phyloP scores from a whole-genome alignment of 2,888 invertebrate species.

The Phortica okadai region DNA sequence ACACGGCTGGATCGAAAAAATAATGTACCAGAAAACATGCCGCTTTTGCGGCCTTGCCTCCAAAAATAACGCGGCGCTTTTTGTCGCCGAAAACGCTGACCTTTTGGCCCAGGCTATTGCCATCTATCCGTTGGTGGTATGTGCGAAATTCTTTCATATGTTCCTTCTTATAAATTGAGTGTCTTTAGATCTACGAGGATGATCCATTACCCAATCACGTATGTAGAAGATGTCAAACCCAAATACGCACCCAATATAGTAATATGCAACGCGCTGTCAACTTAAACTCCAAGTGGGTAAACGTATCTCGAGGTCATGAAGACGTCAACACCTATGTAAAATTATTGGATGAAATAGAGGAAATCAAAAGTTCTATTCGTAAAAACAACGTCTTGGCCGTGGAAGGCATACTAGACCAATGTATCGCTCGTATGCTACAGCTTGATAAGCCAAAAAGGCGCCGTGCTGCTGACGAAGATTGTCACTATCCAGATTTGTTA shows the following conservation, averaged over 20 bases:
- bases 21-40: slow-evolving; percentile 54
- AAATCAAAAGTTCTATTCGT: neutral
- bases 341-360: slow-evolving; percentile 57
- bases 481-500: neutral
- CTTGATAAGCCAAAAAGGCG: neutral
- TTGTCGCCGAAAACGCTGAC: slow-evolving; percentile 50
- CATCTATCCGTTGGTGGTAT: slow-evolving; percentile 65
- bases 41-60: slow-evolving; percentile 65
- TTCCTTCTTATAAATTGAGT: neutral
- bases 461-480: neutral
- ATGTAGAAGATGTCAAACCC: slow-evolving; percentile 61
- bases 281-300: slow-evolving; percentile 63
- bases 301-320: slow-evolving; percentile 58
- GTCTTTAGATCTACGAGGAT: slow-evolving; percentile 60
- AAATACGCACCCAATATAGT: slow-evolving; percentile 55
- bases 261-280: slow-evolving; percentile 58
- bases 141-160: no score
- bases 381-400: neutral
- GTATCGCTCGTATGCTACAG: neutral
- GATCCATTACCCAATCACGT: slow-evolving; percentile 70
- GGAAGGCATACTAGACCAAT: neutral
- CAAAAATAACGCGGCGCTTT: slow-evolving; percentile 59
- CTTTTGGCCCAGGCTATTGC: slow-evolving; percentile 61
- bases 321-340: slow-evolving; percentile 63
- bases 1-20: no score